phyloP scores from a whole-genome alignment of 2,113 vertebrate genomes.

The Atlantisia rogersi region DNA sequence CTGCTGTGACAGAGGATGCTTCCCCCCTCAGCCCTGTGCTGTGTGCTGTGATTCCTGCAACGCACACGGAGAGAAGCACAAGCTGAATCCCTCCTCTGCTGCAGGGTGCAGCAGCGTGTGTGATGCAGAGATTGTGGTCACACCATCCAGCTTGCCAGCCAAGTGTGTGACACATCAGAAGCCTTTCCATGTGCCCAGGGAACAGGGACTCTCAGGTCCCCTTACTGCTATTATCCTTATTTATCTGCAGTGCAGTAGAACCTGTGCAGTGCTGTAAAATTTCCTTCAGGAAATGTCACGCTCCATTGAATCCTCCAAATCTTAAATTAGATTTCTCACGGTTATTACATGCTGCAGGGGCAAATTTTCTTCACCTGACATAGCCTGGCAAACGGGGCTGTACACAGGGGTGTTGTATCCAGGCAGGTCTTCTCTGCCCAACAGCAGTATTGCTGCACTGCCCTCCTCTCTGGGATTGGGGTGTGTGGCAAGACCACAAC shows the following conservation, averaged over 20 bases:
- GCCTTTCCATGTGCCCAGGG: background rate
- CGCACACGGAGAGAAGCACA: background rate
- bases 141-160: background rate
- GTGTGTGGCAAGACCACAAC: fast-evolving
- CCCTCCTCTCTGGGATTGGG: background rate
- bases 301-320: background rate
- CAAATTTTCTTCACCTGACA: background rate
- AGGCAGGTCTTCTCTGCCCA: background rate
- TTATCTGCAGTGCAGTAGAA: constrained; percentile 25
- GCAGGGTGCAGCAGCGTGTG: background rate
- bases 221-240: background rate
- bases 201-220: background rate
- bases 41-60: background rate
- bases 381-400: background rate
- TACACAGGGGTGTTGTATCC: background rate
- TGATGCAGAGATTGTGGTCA: background rate
- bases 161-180: background rate
- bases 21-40: background rate
- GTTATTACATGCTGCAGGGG: background rate
- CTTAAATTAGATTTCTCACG: background rate
- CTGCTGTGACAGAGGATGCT: background rate
- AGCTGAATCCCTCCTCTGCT: background rate
- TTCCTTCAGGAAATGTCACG: background rate
- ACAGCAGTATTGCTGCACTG: background rate
- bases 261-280: background rate